A percentile compares a stretch with the other conserved stretches of the same genome.
phyloP scores from a whole-genome alignment of 2,797 vertebrate genomes.

The Salmo trutta region DNA sequence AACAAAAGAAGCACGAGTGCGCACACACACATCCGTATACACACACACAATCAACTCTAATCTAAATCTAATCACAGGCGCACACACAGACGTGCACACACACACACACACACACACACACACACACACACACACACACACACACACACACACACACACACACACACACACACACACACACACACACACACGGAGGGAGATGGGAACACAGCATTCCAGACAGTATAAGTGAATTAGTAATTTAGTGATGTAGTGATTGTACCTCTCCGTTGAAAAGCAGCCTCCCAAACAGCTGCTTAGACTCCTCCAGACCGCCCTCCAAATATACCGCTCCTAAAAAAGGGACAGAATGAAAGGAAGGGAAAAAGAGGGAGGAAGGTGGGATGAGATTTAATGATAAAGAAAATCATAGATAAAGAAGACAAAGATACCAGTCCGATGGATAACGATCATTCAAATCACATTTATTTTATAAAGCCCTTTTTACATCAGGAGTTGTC shows the following conservation, averaged over 20 bases:
- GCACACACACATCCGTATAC: background rate
- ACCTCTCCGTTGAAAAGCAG: constrained; percentile 93
- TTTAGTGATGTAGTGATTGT: constrained; percentile 50
- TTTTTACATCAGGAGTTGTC: no score
- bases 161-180: background rate
- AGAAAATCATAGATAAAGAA: background rate
- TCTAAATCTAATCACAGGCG: no score
- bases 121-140: background rate
- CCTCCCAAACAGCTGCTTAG: constrained; percentile 91
- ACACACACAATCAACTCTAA: background rate
- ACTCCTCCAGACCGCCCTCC: constrained; percentile 93
- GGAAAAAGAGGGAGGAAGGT: no score
- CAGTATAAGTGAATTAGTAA: background rate
- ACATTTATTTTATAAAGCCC: no score
- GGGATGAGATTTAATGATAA: no score
- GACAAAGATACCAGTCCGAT: background rate
- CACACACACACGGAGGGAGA: background rate
- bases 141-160: background rate
- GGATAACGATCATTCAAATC: no score
- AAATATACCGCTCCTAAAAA: constrained; percentile 92
- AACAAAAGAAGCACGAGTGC: constrained; percentile 23
- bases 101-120: no score
- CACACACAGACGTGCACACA: background rate
- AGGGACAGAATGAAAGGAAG: background rate
- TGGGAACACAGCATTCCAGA: constrained; percentile 10